Base-by-base conservation (phyloP, 2,888 invertebrate genomes). In the Athrips mouffetella region DNA sequence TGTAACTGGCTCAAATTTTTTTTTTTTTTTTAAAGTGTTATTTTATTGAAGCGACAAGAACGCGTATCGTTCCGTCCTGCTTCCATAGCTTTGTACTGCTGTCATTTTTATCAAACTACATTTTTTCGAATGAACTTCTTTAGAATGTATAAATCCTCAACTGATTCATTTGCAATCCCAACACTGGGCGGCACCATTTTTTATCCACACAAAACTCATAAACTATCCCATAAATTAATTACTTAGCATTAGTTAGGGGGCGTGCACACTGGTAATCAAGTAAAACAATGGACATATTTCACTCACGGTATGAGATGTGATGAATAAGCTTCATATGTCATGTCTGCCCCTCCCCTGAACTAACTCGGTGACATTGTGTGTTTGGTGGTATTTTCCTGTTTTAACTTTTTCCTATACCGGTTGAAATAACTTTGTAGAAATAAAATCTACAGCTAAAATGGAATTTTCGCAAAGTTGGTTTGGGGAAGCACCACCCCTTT, bases 241-340 rank as follows among this genome's bases (percentile, higher is more conserved):
- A 57, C 56, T 52, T 54, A 55, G 58, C 60, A 73, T 74, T 65
- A 66, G 60, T 67, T 58, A 73, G 70, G 76, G 75, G 63, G 76
- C 66, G 69, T 67, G 56, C 67, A 63, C 67, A 64, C 48, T 60
- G 59, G 67, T 76, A 80, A 83, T 83, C 73, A 76, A 75, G 71
- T 77, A 73, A 80, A 79, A 79, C 77, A 77, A 76, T 76, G 67
- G 58, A 62, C 57, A 59, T 58, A 58, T 59, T 57, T 61, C 57
- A 57, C 50, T 59, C 55, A 48, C 51, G 62, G 45, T 64, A 61
- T 62, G 58, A 69, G 73, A 74, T 75, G 73, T 81, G 80, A 83
- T 76, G 76, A 75, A 82, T 82, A 76, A 70, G 70, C 60, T 54
- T 67, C 67, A 82, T 82, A 70, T 70, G 73, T 83, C 80, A 82